Evolutionary conservation across 1,140 invertebrate species (phyloP).

Genomic region (Antheraea pernyi): DNA sequence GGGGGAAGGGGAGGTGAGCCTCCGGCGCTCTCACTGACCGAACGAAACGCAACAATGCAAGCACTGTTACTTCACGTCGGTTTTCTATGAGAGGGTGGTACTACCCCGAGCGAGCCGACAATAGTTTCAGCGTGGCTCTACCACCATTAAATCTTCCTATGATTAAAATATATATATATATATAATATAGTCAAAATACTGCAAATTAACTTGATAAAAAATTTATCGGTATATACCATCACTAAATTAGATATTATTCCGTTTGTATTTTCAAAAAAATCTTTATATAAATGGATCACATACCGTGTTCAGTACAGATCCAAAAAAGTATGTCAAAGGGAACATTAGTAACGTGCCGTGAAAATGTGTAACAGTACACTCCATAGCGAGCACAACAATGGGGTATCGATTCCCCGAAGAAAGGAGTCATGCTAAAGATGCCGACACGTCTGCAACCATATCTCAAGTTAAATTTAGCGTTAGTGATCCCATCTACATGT

Average conservation of each 20-base stretch:
- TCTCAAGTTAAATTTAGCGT: constrained; percentile 72
- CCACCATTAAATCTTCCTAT: too few species aligned
- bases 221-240: too few species aligned
- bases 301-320: not conserved
- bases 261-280: not conserved
- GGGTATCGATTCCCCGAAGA: constrained; percentile 66
- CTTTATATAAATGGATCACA: not conserved
- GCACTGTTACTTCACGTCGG: too few species aligned
- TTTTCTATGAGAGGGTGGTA: too few species aligned
- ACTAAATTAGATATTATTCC: not conserved
- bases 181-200: too few species aligned
- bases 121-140: too few species aligned
- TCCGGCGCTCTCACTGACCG: too few species aligned
- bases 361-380: constrained; percentile 69
- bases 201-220: too few species aligned
- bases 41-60: too few species aligned
- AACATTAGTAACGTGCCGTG: constrained; percentile 65
- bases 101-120: too few species aligned
- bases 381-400: constrained; percentile 68
- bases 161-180: too few species aligned
- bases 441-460: constrained; percentile 39
- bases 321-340: constrained; percentile 44
- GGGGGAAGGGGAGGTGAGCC: too few species aligned
- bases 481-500: constrained; percentile 63
- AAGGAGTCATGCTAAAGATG: constrained; percentile 43